These are phyloP conservation scores for Neocloeon triangulifer DNA, from an alignment of 1,140 invertebrate genomes.

Conservation along the genomic window DNA sequence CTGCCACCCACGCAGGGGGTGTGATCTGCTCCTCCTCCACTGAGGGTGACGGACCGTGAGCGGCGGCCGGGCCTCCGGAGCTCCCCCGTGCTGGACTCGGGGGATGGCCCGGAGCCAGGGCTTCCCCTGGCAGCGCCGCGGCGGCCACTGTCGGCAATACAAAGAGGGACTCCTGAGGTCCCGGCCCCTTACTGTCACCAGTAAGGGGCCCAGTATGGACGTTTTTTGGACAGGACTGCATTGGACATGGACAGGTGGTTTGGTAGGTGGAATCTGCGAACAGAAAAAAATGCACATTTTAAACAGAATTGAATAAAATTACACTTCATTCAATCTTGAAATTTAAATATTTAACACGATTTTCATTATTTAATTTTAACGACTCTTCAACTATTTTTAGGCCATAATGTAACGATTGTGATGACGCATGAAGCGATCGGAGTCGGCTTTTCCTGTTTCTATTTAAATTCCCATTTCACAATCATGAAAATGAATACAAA, in stretches of 20 bases:
- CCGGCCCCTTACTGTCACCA: slow-evolving; percentile 54
- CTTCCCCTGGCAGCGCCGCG: slow-evolving; percentile 1
- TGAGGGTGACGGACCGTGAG: slow-evolving; percentile 14
- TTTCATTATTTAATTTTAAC: no score
- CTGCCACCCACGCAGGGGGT: no score
- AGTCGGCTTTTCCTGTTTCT: no score
- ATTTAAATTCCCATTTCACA: no score
- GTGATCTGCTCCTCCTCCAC: slow-evolving; percentile 7
- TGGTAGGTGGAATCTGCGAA: slow-evolving; percentile 31
- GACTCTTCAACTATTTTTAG: no score
- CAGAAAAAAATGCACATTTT: no score
- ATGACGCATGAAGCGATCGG: no score
- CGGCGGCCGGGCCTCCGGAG: slow-evolving; percentile 11
- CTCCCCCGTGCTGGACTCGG: slow-evolving; percentile 10
- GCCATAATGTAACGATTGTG: no score
- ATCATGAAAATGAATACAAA: no score
- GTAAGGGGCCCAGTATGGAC: slow-evolving; percentile 88
- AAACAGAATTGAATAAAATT: no score
- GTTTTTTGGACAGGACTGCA: slow-evolving; percentile 89
- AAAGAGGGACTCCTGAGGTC: slow-evolving; percentile 15
- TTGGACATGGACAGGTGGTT: slow-evolving; percentile 61
- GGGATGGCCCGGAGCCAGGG: slow-evolving; percentile 4
- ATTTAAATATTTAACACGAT: no score
- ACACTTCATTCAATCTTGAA: no score
- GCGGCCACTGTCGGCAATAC: not conserved